Evolutionary conservation across 2,888 invertebrate species (phyloP), one percentile per base, ranked within the genome.

Genomic region (Melipona bicolor): DNA sequence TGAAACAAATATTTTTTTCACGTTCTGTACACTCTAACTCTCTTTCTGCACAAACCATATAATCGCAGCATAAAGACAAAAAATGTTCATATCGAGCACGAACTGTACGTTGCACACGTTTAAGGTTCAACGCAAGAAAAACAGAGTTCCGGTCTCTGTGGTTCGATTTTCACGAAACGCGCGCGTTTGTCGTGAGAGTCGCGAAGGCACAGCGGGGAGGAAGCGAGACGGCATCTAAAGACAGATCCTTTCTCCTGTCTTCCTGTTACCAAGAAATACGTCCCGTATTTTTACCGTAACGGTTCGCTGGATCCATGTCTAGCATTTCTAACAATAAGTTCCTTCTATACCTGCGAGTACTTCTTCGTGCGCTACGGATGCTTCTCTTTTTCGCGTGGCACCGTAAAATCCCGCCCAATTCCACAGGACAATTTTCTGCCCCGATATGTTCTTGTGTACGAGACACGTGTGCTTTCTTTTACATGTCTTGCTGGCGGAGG

Each of bases 391-490:
- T 74, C 70, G 61, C 43, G 52, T 74, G 68, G 68, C 75, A 78
- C 76, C 81, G 50, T 81, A 65, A 87, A 88, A 89, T 82, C 86
- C 64, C 81, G 75, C 70, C 75, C 85, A 81, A 85, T 87, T 78
- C 71, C 77, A 52, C 54, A 64, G 73, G 71, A 84, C 88, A 86
- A 89, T 91, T 91, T 91, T 90, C 88, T 80, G 83, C 88, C 79
- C 86, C 84, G 84, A 88, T 88, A 90, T 89, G 85, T 84, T 80
- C 64, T 77, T 19, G 77, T 71, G 69, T 72, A 78, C 79, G 27
- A 56, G 65, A 54, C 80, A 83, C 81, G 77, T 80, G 79, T 74
- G 78, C 78, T 78, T 78, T 62, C 78, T 73, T 43, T 64, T 43
- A 71, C 52, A 17, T 68, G 32, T 49, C 74, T 72, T 64, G 36